These are phyloP conservation scores for Palythoa grandis DNA, from an alignment of 92 coral and sea anemone species.

Conservation along the genomic window DNA sequence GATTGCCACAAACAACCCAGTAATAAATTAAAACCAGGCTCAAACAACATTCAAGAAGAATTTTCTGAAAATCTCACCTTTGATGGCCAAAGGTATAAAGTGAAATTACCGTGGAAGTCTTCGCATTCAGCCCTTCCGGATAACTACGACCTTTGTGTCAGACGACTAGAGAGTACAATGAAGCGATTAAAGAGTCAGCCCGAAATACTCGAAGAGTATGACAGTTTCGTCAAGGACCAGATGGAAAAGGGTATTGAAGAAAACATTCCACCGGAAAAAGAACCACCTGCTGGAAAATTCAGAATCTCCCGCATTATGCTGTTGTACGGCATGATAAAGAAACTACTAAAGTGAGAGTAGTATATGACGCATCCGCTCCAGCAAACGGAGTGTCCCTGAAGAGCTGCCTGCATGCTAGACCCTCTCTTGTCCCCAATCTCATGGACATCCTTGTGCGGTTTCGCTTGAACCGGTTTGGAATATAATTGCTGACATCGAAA, in stretches of 20 bases:
- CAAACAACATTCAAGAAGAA: slow-evolving; percentile 15
- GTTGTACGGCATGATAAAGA: not conserved
- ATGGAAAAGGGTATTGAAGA: no score
- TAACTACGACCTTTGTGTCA: not conserved
- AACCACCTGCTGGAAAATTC: not conserved
- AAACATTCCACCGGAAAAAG: not conserved
- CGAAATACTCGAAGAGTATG: no score
- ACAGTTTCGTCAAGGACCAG: not conserved
- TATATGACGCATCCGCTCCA: no score
- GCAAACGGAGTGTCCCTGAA: no score
- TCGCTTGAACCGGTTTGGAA: not conserved
- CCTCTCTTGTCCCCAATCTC: no score
- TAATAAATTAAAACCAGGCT: not conserved
- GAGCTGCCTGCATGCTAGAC: not conserved
- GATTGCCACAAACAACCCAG: no score
- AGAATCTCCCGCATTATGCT: not conserved
- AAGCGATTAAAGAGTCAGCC: not conserved
- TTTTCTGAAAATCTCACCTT: not conserved
- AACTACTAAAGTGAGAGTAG: no score
- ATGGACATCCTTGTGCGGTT: slow-evolving; percentile 14
- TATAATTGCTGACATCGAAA: not conserved
- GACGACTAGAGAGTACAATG: not conserved
- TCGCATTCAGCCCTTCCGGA: not conserved
- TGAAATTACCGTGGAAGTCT: not conserved
- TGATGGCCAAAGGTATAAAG: not conserved